Conservation (phyloP, 2,797 vertebrate species). For the Argyrosomus regius region DNA sequence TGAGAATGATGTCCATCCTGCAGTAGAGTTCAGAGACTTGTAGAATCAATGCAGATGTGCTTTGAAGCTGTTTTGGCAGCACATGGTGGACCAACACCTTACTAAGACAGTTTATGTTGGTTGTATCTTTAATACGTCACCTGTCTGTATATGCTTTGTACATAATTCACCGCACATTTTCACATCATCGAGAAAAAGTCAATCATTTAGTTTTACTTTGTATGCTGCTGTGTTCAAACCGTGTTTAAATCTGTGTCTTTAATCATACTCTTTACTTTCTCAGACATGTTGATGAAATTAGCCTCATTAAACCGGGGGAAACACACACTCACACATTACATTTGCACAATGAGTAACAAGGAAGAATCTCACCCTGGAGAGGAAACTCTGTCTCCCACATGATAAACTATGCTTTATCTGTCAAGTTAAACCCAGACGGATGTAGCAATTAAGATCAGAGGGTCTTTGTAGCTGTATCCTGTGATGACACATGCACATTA, state of each 20-base stretch:
- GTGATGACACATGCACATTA: conserved; percentile 39
- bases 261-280: not conserved
- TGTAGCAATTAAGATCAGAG: conserved; percentile 34
- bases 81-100: too few relatives aligned
- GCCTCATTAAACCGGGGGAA: conserved; percentile 2
- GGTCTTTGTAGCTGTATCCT: conserved; percentile 25
- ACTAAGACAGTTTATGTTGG: too few relatives aligned
- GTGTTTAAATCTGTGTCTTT: too few relatives aligned
- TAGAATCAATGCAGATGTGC: too few relatives aligned
- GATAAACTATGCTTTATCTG: conserved; percentile 33
- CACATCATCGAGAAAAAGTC: not conserved
- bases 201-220: not conserved
- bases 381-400: conserved; percentile 16
- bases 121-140: too few relatives aligned
- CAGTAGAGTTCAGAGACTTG: too few relatives aligned
- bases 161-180: not conserved
- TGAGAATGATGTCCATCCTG: too few relatives aligned
- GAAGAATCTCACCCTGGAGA: not conserved
- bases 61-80: too few relatives aligned
- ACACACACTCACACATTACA: not conserved
- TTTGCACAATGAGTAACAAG: conserved; percentile 1
- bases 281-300: not conserved
- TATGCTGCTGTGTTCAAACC: not conserved
- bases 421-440: conserved; percentile 11
- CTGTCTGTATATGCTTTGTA: too few relatives aligned